phyloP scores from a whole-genome alignment of 2,113 vertebrate genomes.

The Zosterops borbonicus region DNA sequence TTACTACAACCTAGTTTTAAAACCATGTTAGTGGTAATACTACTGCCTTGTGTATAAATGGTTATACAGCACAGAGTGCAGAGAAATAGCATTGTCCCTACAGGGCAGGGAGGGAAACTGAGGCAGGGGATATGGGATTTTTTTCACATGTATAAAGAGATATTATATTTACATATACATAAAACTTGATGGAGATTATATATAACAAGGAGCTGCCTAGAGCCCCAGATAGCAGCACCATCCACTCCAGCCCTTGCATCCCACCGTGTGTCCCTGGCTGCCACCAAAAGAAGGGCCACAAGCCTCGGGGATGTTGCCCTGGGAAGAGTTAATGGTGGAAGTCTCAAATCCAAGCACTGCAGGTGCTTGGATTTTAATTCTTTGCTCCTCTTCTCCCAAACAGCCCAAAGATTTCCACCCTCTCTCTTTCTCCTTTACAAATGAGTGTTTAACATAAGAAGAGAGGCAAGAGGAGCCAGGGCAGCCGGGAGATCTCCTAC shows the following conservation, averaged over 20 bases:
- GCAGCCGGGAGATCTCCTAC: constrained; percentile 36
- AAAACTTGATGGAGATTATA: not conserved
- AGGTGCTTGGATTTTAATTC: constrained; percentile 50
- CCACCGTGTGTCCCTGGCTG: not conserved
- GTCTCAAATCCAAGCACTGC: not conserved
- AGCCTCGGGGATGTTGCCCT: not conserved
- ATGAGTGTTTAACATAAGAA: constrained; percentile 72
- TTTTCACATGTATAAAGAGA: not conserved
- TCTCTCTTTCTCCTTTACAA: constrained; percentile 62
- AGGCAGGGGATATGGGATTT: not conserved
- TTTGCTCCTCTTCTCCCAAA: constrained; percentile 14
- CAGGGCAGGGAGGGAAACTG: not conserved
- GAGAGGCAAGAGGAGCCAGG: constrained; percentile 34
- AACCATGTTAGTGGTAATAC: not conserved
- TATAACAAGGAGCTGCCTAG: not conserved
- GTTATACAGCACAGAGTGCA: not conserved
- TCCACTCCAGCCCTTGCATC: not conserved
- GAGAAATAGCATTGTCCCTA: not conserved
- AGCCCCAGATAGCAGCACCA: not conserved
- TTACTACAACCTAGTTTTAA: not conserved
- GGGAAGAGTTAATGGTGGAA: constrained; percentile 43
- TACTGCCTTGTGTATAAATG: not conserved
- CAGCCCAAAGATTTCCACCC: constrained; percentile 31
- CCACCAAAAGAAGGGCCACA: not conserved
- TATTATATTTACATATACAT: not conserved